Evolutionary conservation across 1,140 invertebrate genomes (phyloP).

Genomic region (Heterodera schachtii): DNA sequence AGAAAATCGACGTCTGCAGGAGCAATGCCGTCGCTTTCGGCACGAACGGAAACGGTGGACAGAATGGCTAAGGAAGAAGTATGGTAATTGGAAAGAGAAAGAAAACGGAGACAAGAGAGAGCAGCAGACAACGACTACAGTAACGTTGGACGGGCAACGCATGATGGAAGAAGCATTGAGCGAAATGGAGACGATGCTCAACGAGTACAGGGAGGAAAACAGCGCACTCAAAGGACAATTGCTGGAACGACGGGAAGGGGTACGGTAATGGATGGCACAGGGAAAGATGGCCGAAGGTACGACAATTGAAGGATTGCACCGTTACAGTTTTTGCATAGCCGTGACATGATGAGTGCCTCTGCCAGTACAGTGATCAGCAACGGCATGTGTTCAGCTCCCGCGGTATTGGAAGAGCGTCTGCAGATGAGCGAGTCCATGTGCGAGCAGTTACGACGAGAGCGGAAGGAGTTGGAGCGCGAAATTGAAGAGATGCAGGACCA

Average conservation of each 20-base stretch:
- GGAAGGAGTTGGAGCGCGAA: conserved; percentile 87
- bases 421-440: conserved; percentile 13
- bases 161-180: conserved; percentile 58
- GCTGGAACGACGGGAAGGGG: conserved; percentile 14
- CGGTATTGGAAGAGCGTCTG: background rate
- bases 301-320: too few relatives aligned
- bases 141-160: conserved; percentile 45
- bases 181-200: conserved; percentile 58
- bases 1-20: conserved; percentile 48
- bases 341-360: background rate
- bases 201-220: conserved; percentile 64
- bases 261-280: background rate
- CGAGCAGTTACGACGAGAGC: conserved; percentile 70
- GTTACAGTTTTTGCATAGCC: background rate
- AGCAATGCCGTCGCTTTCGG: conserved; percentile 45
- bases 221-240: conserved; percentile 61
- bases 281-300: background rate
- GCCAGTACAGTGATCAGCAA: conserved; percentile 7
- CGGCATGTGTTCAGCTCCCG: background rate
- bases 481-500: conserved; percentile 89
- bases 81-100: conserved; percentile 9
- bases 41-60: conserved; percentile 54
- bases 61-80: conserved; percentile 6
- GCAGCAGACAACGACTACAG: conserved; percentile 40
- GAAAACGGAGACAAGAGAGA: conserved; percentile 22